Base-by-base conservation (phyloP, 2,888 invertebrate genomes). In the Drosophila parthenogenetica region DNA sequence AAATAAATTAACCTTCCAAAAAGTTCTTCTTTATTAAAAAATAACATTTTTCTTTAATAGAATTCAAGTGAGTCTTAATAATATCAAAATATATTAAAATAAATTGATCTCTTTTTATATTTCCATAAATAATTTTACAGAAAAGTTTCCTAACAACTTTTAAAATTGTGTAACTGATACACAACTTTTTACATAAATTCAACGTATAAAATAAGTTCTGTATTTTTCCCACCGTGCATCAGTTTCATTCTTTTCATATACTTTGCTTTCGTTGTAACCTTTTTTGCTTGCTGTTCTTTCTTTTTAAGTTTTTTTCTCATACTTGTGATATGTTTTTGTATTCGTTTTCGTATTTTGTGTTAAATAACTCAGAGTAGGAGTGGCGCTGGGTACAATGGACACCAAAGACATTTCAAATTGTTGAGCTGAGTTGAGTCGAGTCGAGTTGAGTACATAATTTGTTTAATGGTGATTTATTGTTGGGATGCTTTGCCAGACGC, bases 391-490 rank as follows among this genome's bases (percentile, higher is more conserved):
- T 71, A 75, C 78, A 81, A 87, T 81, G 86, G 72, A 61, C 80
- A 79, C 37, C 46, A 17, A 63, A 61, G 77, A 73, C 79, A 81
- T 74, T 87, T 79, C 61, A 86, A 82, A 82, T 69, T 74, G 75
- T 66, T 72, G 77, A 87, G 83, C 77, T 77, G 83, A 83, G 83
- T 79, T 77, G 83, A 83, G 86, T 86, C 29, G 77, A 87, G 83
- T 79, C 74, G 83, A 83, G 83, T 79, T 77, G 83, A 83, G 86
- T 86, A 86, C 75, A 83, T 83, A 83, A 88, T 88, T 83, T 88
- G 83, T 75, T 82, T 85, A 83, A 87, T 87, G 86, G 86, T 88
- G 86, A 82, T 85, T 77, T 83, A 83, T 88, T 86, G 75, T 86
- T 72, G 63, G 82, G 13, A 35, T 4, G 64, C 64, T 48, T 53